phyloP scores from a whole-genome alignment of 2,888 invertebrate genomes.

The Trachelus iudaicus region DNA sequence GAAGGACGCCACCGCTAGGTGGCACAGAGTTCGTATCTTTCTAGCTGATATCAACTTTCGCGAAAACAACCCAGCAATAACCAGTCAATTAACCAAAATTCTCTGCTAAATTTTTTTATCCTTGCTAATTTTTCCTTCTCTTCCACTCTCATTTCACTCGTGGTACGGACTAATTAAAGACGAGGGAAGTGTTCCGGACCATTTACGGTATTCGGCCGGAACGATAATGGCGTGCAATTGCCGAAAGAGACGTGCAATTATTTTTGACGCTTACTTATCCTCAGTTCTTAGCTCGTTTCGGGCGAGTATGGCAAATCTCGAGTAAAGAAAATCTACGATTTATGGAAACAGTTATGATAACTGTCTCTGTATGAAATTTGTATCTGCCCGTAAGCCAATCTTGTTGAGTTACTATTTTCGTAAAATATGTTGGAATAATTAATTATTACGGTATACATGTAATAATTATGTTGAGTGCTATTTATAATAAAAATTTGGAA shows the following conservation, averaged over 20 bases:
- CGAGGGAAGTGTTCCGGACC: neutral
- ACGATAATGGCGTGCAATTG: neutral
- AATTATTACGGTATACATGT: neutral
- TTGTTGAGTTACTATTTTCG: neutral
- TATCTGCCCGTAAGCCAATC: slow-evolving; percentile 25
- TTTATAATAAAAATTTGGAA: too few relatives aligned
- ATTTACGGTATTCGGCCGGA: neutral
- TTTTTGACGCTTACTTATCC: neutral
- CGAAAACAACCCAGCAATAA: neutral
- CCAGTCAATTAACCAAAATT: neutral
- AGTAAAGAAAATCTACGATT: neutral
- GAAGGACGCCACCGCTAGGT: neutral
- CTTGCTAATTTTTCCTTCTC: neutral
- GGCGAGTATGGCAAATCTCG: neutral
- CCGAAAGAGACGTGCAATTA: neutral
- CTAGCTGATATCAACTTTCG: neutral
- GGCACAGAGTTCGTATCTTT: neutral
- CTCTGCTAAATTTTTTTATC: neutral
- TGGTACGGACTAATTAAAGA: neutral
- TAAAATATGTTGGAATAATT: slow-evolving; percentile 23
- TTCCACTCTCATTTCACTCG: neutral
- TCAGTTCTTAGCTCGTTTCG: neutral
- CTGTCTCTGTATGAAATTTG: slow-evolving; percentile 23
- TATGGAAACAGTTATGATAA: neutral
- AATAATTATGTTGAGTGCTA: too few relatives aligned